Evolutionary conservation across 2,113 vertebrate species (phyloP), one percentile per base, ranked within the genome.

Genomic region (Xyliphius kryptos): DNA sequence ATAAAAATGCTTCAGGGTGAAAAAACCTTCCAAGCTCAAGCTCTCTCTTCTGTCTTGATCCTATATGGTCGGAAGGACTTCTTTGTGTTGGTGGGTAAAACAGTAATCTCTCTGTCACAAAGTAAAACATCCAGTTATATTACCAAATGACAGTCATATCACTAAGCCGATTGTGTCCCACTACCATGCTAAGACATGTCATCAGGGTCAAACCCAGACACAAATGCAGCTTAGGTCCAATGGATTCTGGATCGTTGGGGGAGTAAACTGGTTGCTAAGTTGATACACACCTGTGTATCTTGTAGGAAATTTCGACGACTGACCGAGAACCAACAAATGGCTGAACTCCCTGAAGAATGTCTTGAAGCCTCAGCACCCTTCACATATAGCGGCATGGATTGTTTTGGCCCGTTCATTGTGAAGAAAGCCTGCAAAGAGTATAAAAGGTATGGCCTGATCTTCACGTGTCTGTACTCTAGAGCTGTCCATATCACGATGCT

Each of bases 11-110:
- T 58, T 26, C 0, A 59, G 6, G 13, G 9, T 1, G 43, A 12
- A 26, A 26, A 6, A 15, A 1, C 15, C 19, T 56, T 21, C 37
- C 55, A 43, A 56, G 12, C n/a, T 43, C 38, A 56, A 58, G 56
- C 12, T 5, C 52, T 4, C 43, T 65, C 2, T 47, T 3, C 26
- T 11, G 1, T 2, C 13, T 65, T 0, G 43, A 48, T 12, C 62
- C 62, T 0, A 65, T 65, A 8, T 7, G 37, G 12, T 12, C 2
- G 0, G 16, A 15, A 3, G 22, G 43, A 7, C 40, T 54, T 12
- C 13, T 65, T 40, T 13, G 50, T 54, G 61, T 63, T 2, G 61
- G 50, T 1, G 61, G 61, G 16, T 63, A 6, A 46, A 63, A 9
- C n/a, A 46, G 2, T 32, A 20, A 54, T 44, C 61, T 2, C 40